phyloP scores from a whole-genome alignment of 2,797 vertebrate species.

The Gymnocypris eckloni region DNA sequence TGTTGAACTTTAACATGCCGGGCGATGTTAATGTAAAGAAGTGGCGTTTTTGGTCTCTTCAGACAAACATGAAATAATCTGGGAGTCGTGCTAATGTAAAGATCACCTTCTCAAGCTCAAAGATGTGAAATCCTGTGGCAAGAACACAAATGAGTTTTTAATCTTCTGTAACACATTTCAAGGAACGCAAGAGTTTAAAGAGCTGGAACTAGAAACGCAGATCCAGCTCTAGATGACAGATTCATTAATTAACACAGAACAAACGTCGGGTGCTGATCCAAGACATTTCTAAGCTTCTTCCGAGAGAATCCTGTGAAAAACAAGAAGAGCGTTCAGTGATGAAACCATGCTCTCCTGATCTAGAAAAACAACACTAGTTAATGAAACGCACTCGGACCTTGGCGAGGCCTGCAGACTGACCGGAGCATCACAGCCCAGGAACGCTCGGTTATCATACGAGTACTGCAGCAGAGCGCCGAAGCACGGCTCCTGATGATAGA shows the following conservation, averaged over 20 bases:
- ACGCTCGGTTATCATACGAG: slow-evolving; percentile 82
- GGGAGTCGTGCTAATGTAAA: background rate
- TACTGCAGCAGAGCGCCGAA: slow-evolving; percentile 89
- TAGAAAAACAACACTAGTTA: background rate
- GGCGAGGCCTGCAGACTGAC: slow-evolving; percentile 73
- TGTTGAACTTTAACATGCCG: too few relatives aligned
- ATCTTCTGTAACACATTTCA: background rate
- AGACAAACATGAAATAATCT: background rate
- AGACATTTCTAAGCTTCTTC: background rate
- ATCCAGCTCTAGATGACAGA: background rate
- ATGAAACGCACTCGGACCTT: slow-evolving; percentile 61
- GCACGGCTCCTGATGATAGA: slow-evolving; percentile 84
- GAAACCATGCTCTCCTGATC: background rate
- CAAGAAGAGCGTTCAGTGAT: background rate
- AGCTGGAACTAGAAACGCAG: background rate
- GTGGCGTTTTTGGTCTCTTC: background rate
- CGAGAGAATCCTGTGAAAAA: background rate
- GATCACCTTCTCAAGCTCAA: background rate
- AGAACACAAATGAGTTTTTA: background rate
- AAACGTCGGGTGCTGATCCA: background rate
- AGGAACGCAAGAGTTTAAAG: background rate
- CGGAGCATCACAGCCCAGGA: slow-evolving; percentile 90
- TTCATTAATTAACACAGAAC: background rate
- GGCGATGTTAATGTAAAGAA: background rate
- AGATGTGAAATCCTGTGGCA: background rate